Evolutionary conservation across 2,113 vertebrate species (phyloP).

Genomic region (Manacus vitellinus): DNA sequence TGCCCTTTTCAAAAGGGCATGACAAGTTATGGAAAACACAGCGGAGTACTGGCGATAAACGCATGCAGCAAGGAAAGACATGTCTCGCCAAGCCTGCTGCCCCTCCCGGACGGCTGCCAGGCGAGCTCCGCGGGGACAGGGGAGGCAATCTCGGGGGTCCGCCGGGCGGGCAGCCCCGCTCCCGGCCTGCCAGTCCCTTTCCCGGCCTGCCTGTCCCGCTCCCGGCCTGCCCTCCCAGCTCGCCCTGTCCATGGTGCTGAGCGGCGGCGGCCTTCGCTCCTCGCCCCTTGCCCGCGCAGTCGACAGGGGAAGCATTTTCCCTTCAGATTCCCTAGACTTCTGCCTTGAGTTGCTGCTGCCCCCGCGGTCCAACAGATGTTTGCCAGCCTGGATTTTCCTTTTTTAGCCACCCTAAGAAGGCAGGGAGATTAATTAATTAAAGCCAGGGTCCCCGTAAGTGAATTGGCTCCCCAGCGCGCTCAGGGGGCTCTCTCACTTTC

Average conservation of each 20-base stretch:
- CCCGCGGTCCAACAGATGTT: conserved; percentile 27
- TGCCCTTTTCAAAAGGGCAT: conserved; percentile 12
- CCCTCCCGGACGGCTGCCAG: not conserved
- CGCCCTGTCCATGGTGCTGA: conserved; percentile 71
- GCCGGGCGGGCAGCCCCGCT: not conserved
- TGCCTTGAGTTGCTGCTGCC: not conserved
- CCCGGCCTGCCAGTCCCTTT: not conserved
- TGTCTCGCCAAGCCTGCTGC: not conserved
- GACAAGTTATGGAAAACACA: not conserved
- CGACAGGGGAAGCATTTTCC: not conserved
- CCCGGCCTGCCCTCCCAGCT: not conserved
- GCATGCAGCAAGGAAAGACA: not conserved
- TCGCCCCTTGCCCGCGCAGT: not conserved
- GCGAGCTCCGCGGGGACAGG: not conserved
- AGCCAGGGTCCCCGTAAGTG: not conserved
- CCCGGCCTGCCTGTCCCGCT: not conserved
- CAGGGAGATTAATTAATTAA: conserved; percentile 52
- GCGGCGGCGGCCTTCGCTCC: not conserved
- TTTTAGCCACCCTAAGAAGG: conserved; percentile 29
- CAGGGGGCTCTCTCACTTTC: not conserved
- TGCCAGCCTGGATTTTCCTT: not conserved
- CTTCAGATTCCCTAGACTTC: not conserved
- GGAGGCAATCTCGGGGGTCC: not conserved
- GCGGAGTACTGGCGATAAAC: not conserved
- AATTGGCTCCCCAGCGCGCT: not conserved